Percentiles rank a stretch among this genome's conserved stretches.
Conservation (phyloP, 2,888 invertebrate species). For the Apoderus coryli region DNA sequence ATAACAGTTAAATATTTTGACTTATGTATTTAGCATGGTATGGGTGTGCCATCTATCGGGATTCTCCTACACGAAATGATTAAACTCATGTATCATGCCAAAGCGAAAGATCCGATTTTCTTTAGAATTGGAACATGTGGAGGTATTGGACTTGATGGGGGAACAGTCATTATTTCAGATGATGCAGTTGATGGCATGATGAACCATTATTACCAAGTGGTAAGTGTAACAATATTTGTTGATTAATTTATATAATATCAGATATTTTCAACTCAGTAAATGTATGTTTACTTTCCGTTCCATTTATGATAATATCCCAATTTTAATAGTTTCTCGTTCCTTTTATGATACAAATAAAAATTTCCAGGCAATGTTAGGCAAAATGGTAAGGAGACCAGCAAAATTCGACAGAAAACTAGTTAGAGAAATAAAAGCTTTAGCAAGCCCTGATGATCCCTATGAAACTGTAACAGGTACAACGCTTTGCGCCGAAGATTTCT, state of each 20-base stretch:
- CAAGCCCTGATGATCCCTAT: constrained; percentile 67
- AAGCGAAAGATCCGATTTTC: constrained; percentile 75
- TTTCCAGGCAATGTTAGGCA: constrained; percentile 69
- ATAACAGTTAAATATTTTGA: not conserved
- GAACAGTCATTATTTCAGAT: constrained; percentile 86
- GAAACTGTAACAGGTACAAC: constrained; percentile 84
- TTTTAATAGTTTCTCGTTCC: no score
- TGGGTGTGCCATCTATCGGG: constrained; percentile 93
- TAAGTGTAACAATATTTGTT: no score
- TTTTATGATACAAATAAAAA: no score
- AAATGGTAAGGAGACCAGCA: constrained; percentile 65
- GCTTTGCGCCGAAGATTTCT: constrained; percentile 95
- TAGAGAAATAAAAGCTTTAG: constrained; percentile 61
- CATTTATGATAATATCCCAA: not conserved
- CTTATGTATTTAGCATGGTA: constrained; percentile 69
- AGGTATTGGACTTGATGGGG: constrained; percentile 82
- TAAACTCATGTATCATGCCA: constrained; percentile 91
- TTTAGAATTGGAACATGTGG: constrained; percentile 91
- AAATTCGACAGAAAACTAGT: constrained; percentile 69
- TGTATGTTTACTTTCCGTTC: not conserved
- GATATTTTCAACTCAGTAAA: no score
- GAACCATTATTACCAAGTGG: constrained; percentile 69
- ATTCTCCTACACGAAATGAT: constrained; percentile 92
- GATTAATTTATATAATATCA: no score
- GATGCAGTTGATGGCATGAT: constrained; percentile 82